Conservation (phyloP, 1,140 invertebrate genomes). For the Lethrus apterus region DNA sequence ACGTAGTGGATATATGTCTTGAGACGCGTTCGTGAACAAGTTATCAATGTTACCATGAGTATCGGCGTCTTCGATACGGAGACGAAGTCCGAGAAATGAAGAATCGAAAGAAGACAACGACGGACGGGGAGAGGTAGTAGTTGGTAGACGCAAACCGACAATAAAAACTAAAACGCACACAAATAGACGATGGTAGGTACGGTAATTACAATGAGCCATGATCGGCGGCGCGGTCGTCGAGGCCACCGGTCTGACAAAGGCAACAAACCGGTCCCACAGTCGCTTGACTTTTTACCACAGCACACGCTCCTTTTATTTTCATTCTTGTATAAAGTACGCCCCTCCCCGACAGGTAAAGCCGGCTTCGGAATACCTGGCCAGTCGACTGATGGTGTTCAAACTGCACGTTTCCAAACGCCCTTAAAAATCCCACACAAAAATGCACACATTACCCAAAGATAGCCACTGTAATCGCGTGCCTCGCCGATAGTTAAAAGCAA, state of each 20-base stretch:
- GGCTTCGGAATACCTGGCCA: slow-evolving; percentile 12
- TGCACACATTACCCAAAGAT: too few species aligned
- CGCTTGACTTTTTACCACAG: slow-evolving; percentile 14
- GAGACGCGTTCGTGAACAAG: too few species aligned
- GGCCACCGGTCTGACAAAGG: slow-evolving; percentile 14
- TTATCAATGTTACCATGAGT: too few species aligned
- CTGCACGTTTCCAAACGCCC: slow-evolving; percentile 6
- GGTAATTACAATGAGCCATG: slow-evolving; percentile 13
- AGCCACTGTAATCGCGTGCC: too few species aligned
- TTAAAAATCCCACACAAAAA: not conserved
- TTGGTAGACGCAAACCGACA: too few species aligned
- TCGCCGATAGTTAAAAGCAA: not conserved
- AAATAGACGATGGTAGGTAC: slow-evolving; percentile 6
- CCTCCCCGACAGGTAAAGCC: slow-evolving; percentile 4
- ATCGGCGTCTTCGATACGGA: too few species aligned
- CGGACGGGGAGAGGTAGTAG: too few species aligned
- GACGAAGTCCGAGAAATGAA: too few species aligned
- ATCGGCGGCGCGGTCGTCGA: slow-evolving; percentile 9
- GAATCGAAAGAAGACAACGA: too few species aligned
- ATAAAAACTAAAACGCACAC: slow-evolving; percentile 12
- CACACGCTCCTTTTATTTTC: slow-evolving; percentile 14
- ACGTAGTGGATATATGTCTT: too few species aligned
- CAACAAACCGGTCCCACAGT: slow-evolving; percentile 11
- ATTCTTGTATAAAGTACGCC: slow-evolving; percentile 9
- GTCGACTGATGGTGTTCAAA: slow-evolving; percentile 10